Conservation (phyloP, 2,888 invertebrate genomes). For the Andrena haemorrhoa region DNA sequence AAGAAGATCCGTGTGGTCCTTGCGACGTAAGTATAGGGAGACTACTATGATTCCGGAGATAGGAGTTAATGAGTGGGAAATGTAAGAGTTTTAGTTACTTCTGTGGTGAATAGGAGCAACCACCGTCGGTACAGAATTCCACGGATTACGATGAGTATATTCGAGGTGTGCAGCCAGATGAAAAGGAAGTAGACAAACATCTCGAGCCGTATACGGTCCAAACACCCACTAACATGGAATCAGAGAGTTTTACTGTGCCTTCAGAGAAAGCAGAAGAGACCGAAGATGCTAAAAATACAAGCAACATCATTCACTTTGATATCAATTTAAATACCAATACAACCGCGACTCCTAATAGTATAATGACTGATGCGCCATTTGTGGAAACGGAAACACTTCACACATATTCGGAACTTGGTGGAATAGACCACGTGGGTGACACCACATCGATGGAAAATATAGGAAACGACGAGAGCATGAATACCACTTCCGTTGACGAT, state of each 20-base stretch:
- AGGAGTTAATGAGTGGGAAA: neutral
- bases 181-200: neutral
- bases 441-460: neutral
- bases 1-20: slow-evolving; percentile 82
- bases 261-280: neutral
- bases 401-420: neutral
- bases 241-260: neutral
- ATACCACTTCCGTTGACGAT: neutral
- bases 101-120: slow-evolving; percentile 3
- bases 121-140: neutral
- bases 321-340: neutral
- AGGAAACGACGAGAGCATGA: neutral
- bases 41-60: neutral
- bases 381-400: neutral
- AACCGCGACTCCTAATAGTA: neutral
- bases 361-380: neutral
- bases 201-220: neutral
- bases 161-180: neutral
- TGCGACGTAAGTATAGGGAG: slow-evolving; percentile 70
- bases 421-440: neutral
- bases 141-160: slow-evolving; percentile 24
- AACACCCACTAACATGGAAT: neutral
- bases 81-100: neutral
- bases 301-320: neutral
- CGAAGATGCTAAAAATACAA: slow-evolving; percentile 10